Evolutionary conservation across 2,888 invertebrate genomes (phyloP), one percentile per base, ranked within the genome.

Genomic region (Apodemia hepburni): DNA sequence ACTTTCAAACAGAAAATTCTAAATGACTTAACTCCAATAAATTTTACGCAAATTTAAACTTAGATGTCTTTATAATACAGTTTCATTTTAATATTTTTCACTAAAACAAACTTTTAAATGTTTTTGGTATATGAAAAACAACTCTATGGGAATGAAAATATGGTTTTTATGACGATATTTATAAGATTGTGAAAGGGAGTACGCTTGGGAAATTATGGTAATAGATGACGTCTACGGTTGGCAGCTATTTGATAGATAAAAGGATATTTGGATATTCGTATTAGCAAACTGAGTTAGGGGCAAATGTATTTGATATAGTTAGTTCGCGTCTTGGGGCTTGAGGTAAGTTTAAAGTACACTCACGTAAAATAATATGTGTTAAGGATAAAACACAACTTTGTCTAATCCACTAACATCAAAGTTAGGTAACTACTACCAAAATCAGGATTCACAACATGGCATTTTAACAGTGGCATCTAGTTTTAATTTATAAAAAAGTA

Each of bases 131-230:
- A 9, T 27, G 9, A 67, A 62, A 59, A 27, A 61, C 4, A 61
- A 59, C 68, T 63, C 65, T 69, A 65, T 58, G 0, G 0, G 0
- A 0, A 12, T 18, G 1, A 3, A 0, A 9, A 63, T 65, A 66
- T 58, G 59, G 29, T 18, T 45, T 27, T 4, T 49, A 12, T 7
- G 22, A 6, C 1, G 62, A 42, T 17, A 59, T 58, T 60, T 51
- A n/a, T 62, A 69, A 69, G 27, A 42, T 65, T 54, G 68, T 60
- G 27, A 15, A 42, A 62, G 59, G 35, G 60, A 66, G 66, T 71
- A 70, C 74, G 68, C 73, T 69, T 66, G 74, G 74, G 74, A 74
- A 74, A 74, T 74, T 74, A 74, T 74, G 73, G 70, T 71, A 73
- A 74, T 74, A 71, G 70, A 69, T 68, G 69, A 66, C 64, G 65